Conservation (phyloP, 1,140 invertebrate species). For the Palaemon carinicauda region DNA sequence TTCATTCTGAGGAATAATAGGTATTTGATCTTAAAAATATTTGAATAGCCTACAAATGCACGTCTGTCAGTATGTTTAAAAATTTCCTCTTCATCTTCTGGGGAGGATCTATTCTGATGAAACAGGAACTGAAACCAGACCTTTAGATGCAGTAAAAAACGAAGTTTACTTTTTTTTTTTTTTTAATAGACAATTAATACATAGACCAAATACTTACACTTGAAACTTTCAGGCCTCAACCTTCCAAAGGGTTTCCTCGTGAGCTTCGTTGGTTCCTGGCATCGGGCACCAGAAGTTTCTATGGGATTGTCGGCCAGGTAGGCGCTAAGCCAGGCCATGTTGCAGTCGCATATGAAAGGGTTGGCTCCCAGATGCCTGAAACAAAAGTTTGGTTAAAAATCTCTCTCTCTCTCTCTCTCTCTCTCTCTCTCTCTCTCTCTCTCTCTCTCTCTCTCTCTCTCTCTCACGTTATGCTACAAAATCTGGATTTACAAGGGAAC, state of each 20-base stretch:
- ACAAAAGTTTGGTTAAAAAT: too few relatives aligned
- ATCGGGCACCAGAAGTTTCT: constrained; percentile 89
- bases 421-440: background rate
- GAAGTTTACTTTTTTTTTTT: too few relatives aligned
- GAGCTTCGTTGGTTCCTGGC: constrained; percentile 52
- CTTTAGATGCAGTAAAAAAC: too few relatives aligned
- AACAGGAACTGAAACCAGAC: too few relatives aligned
- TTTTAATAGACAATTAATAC: too few relatives aligned
- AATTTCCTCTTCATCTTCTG: too few relatives aligned
- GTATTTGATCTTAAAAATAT: background rate
- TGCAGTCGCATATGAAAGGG: constrained; percentile 98
- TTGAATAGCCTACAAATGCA: too few relatives aligned
- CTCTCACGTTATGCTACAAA: background rate
- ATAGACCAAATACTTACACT: constrained; percentile 50
- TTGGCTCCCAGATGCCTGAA: constrained; percentile 93
- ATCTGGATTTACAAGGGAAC: too few relatives aligned
- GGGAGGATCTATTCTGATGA: too few relatives aligned
- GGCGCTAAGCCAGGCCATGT: constrained; percentile 91
- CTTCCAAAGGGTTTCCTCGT: constrained; percentile 47
- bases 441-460: background rate
- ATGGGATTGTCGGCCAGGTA: constrained; percentile 91
- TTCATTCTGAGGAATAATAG: too few relatives aligned
- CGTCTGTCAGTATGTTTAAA: too few relatives aligned
- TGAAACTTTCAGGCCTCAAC: constrained; percentile 45
- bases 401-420: background rate